These are phyloP conservation scores for Sminthurinus signatus DNA, from an alignment of 1,140 invertebrate species.

Conservation along the genomic window DNA sequence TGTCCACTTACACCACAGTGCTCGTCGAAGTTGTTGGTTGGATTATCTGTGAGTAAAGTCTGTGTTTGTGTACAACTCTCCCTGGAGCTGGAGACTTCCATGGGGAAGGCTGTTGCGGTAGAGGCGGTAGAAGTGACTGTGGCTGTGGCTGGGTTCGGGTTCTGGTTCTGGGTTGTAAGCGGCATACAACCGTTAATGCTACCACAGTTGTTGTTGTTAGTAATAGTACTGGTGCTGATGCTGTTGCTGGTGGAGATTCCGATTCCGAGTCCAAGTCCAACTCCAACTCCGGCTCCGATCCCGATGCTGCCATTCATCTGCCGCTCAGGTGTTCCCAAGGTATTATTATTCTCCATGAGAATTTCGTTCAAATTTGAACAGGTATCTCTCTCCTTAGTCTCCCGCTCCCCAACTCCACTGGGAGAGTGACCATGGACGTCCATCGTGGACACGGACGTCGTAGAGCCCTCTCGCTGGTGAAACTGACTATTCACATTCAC, in stretches of 20 bases:
- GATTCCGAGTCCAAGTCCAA: not conserved
- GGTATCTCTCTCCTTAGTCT: not conserved
- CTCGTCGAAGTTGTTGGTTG: slow-evolving; percentile 26
- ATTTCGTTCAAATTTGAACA: slow-evolving; percentile 7
- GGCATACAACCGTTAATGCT: too few species aligned
- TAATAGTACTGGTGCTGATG: slow-evolving; percentile 16
- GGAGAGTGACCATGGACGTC: not conserved
- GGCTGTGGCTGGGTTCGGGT: not conserved
- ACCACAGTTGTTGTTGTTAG: too few species aligned
- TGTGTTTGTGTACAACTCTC: slow-evolving; percentile 32
- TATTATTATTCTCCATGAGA: slow-evolving; percentile 10
- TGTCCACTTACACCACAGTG: slow-evolving; percentile 28
- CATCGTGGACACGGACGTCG: not conserved
- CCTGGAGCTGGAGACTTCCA: slow-evolving; percentile 34
- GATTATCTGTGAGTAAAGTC: slow-evolving; percentile 4
- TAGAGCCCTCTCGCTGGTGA: not conserved
- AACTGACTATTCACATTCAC: not conserved
- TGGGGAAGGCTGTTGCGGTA: slow-evolving; percentile 17
- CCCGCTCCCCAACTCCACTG: not conserved
- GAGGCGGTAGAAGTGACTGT: not conserved
- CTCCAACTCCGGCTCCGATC: not conserved
- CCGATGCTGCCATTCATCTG: not conserved
- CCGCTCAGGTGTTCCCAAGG: slow-evolving; percentile 6
- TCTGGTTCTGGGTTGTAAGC: too few species aligned
- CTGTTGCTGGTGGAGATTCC: slow-evolving; percentile 1